These are phyloP conservation scores for Andrena trimmerana DNA, from an alignment of 2,888 invertebrate genomes.

Conservation along the genomic window DNA sequence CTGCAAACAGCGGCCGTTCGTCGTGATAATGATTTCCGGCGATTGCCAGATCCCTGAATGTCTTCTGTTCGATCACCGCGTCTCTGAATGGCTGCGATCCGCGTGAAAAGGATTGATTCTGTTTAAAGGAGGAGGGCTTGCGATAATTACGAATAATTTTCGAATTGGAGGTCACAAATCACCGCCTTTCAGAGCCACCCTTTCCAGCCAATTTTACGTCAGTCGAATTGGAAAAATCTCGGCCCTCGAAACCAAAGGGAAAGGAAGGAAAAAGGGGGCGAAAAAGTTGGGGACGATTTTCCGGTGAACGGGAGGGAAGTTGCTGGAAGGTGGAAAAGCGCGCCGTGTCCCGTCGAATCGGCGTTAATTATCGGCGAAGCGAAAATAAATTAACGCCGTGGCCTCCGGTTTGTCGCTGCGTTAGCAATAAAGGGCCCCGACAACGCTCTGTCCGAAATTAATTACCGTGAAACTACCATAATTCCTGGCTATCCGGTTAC, in stretches of 20 bases:
- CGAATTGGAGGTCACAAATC: background rate
- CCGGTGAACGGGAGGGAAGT: background rate
- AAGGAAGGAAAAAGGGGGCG: background rate
- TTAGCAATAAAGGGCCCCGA: slow-evolving; percentile 25
- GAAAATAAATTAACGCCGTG: slow-evolving; percentile 46
- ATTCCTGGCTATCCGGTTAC: slow-evolving; percentile 29
- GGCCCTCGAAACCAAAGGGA: background rate
- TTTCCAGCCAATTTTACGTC: background rate
- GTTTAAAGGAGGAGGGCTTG: too few relatives aligned
- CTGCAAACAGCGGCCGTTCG: slow-evolving; percentile 29
- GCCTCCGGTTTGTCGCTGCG: slow-evolving; percentile 8
- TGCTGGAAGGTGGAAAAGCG: background rate
- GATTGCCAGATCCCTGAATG: slow-evolving; percentile 14
- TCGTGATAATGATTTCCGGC: slow-evolving; percentile 23
- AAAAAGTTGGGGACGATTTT: background rate
- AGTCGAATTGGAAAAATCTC: background rate
- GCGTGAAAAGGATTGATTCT: too few relatives aligned
- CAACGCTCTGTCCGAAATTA: slow-evolving; percentile 25
- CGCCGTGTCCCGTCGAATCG: slow-evolving; percentile 20
- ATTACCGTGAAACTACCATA: slow-evolving; percentile 51
- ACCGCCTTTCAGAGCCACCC: background rate
- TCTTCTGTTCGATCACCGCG: slow-evolving; percentile 10
- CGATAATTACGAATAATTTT: background rate
- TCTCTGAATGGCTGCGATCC: slow-evolving; percentile 1
- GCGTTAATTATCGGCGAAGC: slow-evolving; percentile 47